Evolutionary conservation across 2,113 vertebrate genomes (phyloP), one percentile per base, ranked within the genome.

Genomic region (Lycaon pictus): DNA sequence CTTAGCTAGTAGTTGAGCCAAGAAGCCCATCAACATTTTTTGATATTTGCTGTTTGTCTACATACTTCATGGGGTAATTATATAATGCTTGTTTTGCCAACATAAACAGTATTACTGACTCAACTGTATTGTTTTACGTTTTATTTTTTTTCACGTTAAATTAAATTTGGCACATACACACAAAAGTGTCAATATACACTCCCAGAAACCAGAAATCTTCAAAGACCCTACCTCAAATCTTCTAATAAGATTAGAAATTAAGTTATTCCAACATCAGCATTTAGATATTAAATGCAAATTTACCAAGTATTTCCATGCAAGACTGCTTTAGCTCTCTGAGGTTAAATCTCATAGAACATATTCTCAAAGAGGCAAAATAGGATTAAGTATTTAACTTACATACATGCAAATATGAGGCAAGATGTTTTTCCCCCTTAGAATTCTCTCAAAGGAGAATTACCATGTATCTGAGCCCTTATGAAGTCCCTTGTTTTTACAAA

Each of bases 41-140:
- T 35, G 4, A 20, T 90, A 77, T 58, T 11, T 88, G 65, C 71
- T 82, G 62, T 84, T 56, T 79, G 48, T 63, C 77, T 71, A 35
- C 19, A 35, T 83, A 92, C 63, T 95, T 79, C 77, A 63, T 3
- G 7, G n/a, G 37, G 2, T 55, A 83, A 92, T 62, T 92, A 48
- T 53, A 67, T 13, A 67, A 67, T 69, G 22, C 76, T 88, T 62
- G 22, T 48, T 88, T 92, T 79, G 92, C 37, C n/a, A 71, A 11
- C 37, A 87, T 62, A 51, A 87, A 90, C 35, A 58, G 35, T 32
- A 87, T 82, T 77, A 92, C 8, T 96, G 35, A 96, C 48, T 87
- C 67, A 74, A 76, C 25, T 76, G 67, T 11, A 82, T 0, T 65
- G 48, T 63, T 95, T 80, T 51, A 93, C 25, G 5, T 51, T 89